Evolutionary conservation across 2,797 vertebrate species (phyloP).

Genomic region (Crocidura indochinensis): DNA sequence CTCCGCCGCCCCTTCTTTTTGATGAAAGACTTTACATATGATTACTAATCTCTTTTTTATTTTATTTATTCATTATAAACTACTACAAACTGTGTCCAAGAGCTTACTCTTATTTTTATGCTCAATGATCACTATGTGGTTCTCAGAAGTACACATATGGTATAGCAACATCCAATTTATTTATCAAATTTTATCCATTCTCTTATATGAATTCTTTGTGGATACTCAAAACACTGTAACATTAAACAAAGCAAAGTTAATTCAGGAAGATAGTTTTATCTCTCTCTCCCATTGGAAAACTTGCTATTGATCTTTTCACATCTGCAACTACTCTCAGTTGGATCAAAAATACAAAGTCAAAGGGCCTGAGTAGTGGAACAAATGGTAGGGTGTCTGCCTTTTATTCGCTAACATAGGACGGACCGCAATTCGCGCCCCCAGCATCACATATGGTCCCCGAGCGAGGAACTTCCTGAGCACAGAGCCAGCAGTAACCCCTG

Average conservation of each 20-base stretch:
- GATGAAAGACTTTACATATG: not conserved
- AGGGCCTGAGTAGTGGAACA: no score
- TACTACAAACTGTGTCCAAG: no score
- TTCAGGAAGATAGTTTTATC: not conserved
- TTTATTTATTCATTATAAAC: no score
- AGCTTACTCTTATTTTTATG: no score
- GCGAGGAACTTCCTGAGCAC: no score
- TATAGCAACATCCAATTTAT: not conserved
- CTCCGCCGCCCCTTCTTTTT: not conserved
- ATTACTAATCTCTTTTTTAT: not conserved
- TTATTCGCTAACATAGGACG: no score
- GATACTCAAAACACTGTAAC: not conserved
- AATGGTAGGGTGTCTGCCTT: no score
- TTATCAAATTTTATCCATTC: not conserved
- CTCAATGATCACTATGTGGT: not conserved
- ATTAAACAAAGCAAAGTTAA: constrained; percentile 37
- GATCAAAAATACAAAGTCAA: constrained; percentile 28
- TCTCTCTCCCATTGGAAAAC: constrained; percentile 5
- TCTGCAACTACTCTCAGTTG: not conserved
- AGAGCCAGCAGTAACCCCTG: no score
- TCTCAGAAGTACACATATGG: no score
- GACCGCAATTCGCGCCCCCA: no score
- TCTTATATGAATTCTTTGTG: not conserved
- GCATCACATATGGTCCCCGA: no score
- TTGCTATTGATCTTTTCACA: not conserved